Conservation (phyloP, 2,797 vertebrate species). For the Aldrovandia affinis region DNA sequence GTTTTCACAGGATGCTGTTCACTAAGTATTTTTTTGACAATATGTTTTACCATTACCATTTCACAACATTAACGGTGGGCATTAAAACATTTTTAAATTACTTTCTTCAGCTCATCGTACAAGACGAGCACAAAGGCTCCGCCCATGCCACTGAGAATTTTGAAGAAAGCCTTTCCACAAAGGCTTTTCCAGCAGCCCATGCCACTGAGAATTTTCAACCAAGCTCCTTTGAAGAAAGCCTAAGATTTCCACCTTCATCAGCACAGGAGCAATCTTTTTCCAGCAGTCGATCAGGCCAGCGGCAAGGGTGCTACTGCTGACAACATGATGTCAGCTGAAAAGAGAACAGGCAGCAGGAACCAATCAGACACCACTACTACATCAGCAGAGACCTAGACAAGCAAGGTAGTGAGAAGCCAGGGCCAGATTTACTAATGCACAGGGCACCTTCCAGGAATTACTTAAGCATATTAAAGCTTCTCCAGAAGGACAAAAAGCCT, state of each 20-base stretch:
- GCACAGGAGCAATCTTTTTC: constrained; percentile 90
- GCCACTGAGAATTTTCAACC: too few relatives aligned
- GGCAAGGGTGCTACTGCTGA: too few relatives aligned
- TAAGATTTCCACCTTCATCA: constrained; percentile 89
- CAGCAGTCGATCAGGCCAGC: constrained; percentile 91
- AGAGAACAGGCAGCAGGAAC: not conserved
- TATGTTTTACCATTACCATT: constrained; percentile 79
- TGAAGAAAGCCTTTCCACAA: too few relatives aligned
- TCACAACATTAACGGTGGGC: constrained; percentile 62
- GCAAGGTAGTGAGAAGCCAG: not conserved
- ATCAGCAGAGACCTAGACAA: not conserved
- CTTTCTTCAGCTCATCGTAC: constrained; percentile 96
- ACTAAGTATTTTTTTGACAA: too few relatives aligned
- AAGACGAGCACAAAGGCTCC: constrained; percentile 96
- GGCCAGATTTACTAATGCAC: not conserved
- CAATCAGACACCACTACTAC: too few relatives aligned
- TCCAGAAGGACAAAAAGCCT: too few relatives aligned
- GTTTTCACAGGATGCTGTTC: too few relatives aligned
- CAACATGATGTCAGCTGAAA: constrained; percentile 90
- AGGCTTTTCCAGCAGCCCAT: too few relatives aligned
- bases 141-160: constrained; percentile 95
- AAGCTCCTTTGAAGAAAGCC: constrained; percentile 96
- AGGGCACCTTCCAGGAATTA: not conserved
- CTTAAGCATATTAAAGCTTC: not conserved
- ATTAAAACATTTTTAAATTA: constrained; percentile 81